Evolutionary conservation across 2,797 vertebrate species (phyloP).

Genomic region (Monodelphis domestica): DNA sequence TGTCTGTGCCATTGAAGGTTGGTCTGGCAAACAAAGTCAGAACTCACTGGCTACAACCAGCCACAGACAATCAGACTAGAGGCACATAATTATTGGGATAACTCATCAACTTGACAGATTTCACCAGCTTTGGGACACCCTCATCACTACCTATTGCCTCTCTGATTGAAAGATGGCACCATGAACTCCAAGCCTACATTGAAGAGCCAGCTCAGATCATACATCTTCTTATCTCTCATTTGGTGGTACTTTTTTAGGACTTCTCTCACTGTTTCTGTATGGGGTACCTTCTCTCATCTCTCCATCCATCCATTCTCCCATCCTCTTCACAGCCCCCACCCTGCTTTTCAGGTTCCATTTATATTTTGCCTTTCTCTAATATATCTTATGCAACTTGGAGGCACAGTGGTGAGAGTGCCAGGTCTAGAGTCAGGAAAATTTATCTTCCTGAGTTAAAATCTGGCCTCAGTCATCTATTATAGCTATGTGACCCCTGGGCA

Average conservation of each 20-base stretch:
- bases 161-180: neutral
- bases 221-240: neutral
- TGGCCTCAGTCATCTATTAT: no score
- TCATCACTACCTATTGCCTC: neutral
- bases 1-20: neutral
- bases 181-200: neutral
- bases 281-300: neutral
- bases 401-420: no score
- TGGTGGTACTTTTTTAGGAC: neutral
- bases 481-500: no score
- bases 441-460: no score
- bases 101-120: neutral
- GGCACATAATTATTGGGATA: neutral
- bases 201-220: neutral
- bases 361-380: no score
- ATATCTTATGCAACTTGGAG: no score
- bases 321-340: neutral
- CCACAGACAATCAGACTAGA: neutral
- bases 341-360: neutral
- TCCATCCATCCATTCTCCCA: neutral
- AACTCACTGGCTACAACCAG: neutral
- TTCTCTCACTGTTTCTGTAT: neutral
- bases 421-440: no score
- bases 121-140: neutral
- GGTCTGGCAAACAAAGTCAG: neutral